These are phyloP conservation scores for Dynastes grantii DNA, from an alignment of 2,888 invertebrate genomes.

Conservation along the genomic window DNA sequence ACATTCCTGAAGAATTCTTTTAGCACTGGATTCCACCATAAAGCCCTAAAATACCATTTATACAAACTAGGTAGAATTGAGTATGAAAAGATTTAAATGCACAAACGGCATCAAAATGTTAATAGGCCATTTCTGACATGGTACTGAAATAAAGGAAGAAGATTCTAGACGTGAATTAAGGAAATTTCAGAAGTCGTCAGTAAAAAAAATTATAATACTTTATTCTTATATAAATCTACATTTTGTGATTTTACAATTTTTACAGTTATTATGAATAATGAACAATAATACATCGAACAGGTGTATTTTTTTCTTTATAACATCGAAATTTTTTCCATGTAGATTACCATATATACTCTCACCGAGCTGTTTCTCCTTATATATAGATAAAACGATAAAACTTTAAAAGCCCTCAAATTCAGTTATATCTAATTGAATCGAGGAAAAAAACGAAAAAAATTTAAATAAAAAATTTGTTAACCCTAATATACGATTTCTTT, in stretches of 20 bases:
- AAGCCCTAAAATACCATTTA: no score
- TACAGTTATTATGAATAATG: conserved; percentile 40
- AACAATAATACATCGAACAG: conserved; percentile 38
- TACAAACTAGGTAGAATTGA: no score
- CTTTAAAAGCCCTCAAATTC: conserved; percentile 32
- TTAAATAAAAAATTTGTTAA: not conserved
- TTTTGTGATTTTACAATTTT: conserved; percentile 50
- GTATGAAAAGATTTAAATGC: no score
- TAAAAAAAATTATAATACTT: conserved; percentile 51
- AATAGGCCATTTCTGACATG: no score
- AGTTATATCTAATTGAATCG: conserved; percentile 27
- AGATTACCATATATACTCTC: not conserved
- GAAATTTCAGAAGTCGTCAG: not conserved
- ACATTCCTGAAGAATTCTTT: no score
- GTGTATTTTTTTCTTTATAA: conserved; percentile 12
- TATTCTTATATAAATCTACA: conserved; percentile 52
- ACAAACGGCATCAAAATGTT: no score
- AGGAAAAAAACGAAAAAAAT: not conserved
- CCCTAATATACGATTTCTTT: not conserved
- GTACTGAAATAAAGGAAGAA: no score
- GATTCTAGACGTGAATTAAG: no score
- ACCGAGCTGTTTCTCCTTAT: not conserved
- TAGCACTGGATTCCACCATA: no score
- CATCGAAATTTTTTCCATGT: not conserved
- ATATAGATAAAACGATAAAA: not conserved